Percentiles rank a stretch among this genome's conserved stretches.
phyloP scores from a whole-genome alignment of 2,113 vertebrate species.

The Excalfactoria chinensis region DNA sequence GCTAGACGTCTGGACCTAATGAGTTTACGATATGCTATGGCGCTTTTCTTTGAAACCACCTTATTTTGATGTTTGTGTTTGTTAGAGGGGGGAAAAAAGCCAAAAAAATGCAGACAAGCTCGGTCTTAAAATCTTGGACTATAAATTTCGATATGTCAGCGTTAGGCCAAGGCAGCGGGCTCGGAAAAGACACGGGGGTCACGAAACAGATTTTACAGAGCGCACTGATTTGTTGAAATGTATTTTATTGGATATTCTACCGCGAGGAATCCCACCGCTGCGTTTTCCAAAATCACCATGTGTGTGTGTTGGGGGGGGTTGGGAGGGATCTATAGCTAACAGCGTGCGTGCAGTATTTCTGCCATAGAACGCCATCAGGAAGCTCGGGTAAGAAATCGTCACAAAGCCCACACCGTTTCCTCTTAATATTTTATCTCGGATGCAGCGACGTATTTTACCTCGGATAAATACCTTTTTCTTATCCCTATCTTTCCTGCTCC shows the following conservation, averaged over 20 bases:
- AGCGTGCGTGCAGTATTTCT: background rate
- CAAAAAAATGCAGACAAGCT: constrained; percentile 85
- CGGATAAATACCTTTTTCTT: background rate
- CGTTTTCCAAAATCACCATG: background rate
- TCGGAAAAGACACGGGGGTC: constrained; percentile 44
- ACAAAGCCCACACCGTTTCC: background rate
- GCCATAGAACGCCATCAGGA: background rate
- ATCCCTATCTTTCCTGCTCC: background rate
- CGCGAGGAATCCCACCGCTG: background rate
- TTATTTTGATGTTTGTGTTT: constrained; percentile 92
- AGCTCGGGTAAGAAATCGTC: background rate
- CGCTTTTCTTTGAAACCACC: constrained; percentile 90
- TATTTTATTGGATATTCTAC: constrained; percentile 22
- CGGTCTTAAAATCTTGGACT: constrained; percentile 80
- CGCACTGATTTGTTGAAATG: constrained; percentile 16
- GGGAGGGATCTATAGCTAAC: background rate
- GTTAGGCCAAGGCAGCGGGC: constrained; percentile 51
- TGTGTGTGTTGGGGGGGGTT: background rate
- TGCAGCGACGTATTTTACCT: background rate
- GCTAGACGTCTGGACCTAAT: constrained; percentile 99
- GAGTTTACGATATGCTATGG: constrained; percentile 93
- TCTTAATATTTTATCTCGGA: background rate
- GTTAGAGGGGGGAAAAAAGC: constrained; percentile 83
- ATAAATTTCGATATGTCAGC: constrained; percentile 78
- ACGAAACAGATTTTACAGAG: constrained; percentile 11